Base-by-base conservation (phyloP, 2,113 vertebrate genomes). In the Lampris incognitus region DNA sequence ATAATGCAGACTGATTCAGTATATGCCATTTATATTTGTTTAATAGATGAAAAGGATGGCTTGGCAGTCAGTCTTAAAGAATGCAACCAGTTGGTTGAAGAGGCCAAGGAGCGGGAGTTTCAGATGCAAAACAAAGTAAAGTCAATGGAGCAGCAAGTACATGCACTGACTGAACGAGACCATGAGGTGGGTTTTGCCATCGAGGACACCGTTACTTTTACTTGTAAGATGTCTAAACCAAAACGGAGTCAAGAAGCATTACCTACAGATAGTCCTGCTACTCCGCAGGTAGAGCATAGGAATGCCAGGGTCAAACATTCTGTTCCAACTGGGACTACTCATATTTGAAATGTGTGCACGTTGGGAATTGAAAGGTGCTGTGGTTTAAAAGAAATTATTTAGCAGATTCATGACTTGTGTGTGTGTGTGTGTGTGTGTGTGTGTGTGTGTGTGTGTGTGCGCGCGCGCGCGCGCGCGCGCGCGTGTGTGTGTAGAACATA, bases 41-140 rank as follows among this genome's bases (percentile, higher is more conserved):
- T 4, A 44, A 59, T 69, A 99, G 98, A 96, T 93, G 97, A 98
- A 90, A 98, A 97, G 71, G 96, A 97, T 54, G 97, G 97, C n/a
- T 91, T 97, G 65, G 83, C 86, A 38, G 87, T 97, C 40, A 97
- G 95, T 84, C 93, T 98, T 59, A 95, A 65, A 73, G 97, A 99
- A 80, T 96, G 96, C 6, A 94, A 94, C 84, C 92, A 89, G 72
- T 83, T 97, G 56, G 89, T 96, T 77, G 95, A 97, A 85, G 95
- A 94, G 66, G 92, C 90, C 67, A 97, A 96, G 83, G 95, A 96
- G 59, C 91, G 88, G 58, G 97, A 97, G 82, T 42, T 94, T 58
- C 94, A 96, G 56, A 94, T 98, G 72, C 95, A 97, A 90, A 96
- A 92, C 66, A 95, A 94, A 92, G 79, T 98, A 74, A 94, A 94